Evolutionary conservation across 1,140 invertebrate species (phyloP), one percentile per base, ranked within the genome.

Genomic region (Microplitis mediator): DNA sequence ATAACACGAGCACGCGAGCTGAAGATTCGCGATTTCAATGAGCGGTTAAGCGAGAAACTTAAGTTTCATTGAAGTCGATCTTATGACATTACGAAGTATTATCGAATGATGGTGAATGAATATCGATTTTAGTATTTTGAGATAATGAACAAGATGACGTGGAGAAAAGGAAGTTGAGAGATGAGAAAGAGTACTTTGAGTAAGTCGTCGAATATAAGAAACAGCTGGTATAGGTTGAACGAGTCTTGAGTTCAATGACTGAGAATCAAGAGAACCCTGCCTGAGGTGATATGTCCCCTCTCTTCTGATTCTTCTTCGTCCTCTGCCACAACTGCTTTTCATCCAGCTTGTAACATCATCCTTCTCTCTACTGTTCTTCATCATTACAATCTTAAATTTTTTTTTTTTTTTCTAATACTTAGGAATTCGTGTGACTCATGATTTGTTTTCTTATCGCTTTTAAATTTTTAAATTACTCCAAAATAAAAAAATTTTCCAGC

Each of bases 231-330:
- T 54, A 76, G 79, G 82, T 82, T 81, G 81, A 82, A 78, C 78
- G 80, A 82, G 79, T 79, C 74, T 51, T 63, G 82, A 85, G 85
- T 86, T 86, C 84, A 86, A 86, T 84, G 85, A 86, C 84, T 85
- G 81, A 78, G 77, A 76, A 79, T 75, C 75, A 74, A 79, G 76
- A 71, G 60, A 77, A 75, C 68, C 31, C 66, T 68, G 64, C 39
- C 39, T 45, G 74, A 76, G 73, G 64, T 56, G 31, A 23, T n/a
- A 64, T 69, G 52, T 62, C 34, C 65, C 11, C 39, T 50, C 16
- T 35, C 62, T 52, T 39, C 50, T 23, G 34, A 54, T 35, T 64
- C 23, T 34, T 54, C 39, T 52, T 72, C 32, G 45, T 60, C 36
- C 13, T 34, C 16, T 31, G 13, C 36, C 39, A 11, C 60, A n/a